Evolutionary conservation across 2,113 vertebrate genomes (phyloP), one percentile per base, ranked within the genome.

Genomic region (Zosterops hypoxanthus): DNA sequence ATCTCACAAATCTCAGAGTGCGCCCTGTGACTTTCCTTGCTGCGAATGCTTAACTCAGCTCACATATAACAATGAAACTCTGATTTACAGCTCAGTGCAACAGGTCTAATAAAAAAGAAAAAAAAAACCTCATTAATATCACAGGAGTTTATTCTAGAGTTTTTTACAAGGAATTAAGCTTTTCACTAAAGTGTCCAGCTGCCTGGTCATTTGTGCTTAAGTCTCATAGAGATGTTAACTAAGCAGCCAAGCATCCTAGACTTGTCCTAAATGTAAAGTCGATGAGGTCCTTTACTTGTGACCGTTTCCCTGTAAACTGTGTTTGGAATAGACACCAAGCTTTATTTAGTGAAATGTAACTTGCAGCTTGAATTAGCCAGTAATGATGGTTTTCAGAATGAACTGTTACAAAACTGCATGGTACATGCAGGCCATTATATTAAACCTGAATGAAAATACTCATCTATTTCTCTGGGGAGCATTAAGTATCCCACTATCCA

Each of bases 401-500:
- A 71, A 20, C 59, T 63, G 4, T 26, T 77, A 3, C 18, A 28
- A 36, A 11, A n/a, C 14, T 57, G 5, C 17, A 12, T 10, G n/a
- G 18, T 73, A 25, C 4, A 6, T 8, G 33, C 16, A 55, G 39
- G 21, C 23, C 12, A 28, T 12, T 19, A 50, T 66, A 46, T 11
- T 55, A 79, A 63, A 87, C 57, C 49, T 26, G 25, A n/a, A 55
- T 39, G 19, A 82, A 87, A 85, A 78, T 23, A 23, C 9, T 69
- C 1, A 33, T 64, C 9, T 49, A 0, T 72, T 39, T 28, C 24
- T 41, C 49, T 64, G 8, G 33, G 33, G 29, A 65, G 9, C 1
- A 0, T 34, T 34, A 42, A 7, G 23, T 33, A 55, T 44, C 26
- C 19, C 3, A 0, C 19, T 47, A 1, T 47, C 19, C 41, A 71